These are phyloP conservation scores for Dasysyrphus albostriatus DNA, from an alignment of 2,888 invertebrate species.

Conservation along the genomic window DNA sequence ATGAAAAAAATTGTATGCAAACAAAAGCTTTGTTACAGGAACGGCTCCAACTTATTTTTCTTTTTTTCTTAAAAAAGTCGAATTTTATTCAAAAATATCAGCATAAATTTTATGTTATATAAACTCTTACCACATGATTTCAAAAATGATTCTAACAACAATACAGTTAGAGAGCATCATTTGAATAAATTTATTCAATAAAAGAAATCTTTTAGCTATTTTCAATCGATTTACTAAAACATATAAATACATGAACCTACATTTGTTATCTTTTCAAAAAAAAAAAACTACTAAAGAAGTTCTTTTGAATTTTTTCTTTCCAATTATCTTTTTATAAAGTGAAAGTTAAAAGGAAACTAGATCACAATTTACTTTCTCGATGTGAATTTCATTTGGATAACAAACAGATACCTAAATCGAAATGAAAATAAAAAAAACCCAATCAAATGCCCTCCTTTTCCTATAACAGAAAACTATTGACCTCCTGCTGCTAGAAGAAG, in stretches of 20 bases:
- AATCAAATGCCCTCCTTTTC: constrained; percentile 47
- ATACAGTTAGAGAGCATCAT: too few species aligned
- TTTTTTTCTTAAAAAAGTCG: too few species aligned
- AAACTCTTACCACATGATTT: too few species aligned
- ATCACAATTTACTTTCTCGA: neutral
- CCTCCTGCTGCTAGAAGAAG: constrained; percentile 1
- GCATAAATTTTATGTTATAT: too few species aligned
- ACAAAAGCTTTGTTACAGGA: too few species aligned
- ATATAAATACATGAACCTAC: neutral
- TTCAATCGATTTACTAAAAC: neutral
- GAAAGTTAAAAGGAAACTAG: neutral
- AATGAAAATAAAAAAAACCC: constrained; percentile 48
- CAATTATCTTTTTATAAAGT: neutral
- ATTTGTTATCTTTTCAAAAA: neutral
- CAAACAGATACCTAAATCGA: constrained; percentile 2
- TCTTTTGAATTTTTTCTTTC: neutral
- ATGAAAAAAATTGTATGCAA: too few species aligned
- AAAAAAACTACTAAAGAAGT: neutral
- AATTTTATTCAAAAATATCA: too few species aligned
- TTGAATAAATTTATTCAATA: too few species aligned
- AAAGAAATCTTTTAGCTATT: neutral
- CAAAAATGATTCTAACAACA: too few species aligned
- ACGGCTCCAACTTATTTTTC: too few species aligned
- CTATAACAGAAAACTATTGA: constrained; percentile 11
- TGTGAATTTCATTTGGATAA: neutral